Conservation (phyloP, 2,888 invertebrate species). For the Alloscopus bannaensis region DNA sequence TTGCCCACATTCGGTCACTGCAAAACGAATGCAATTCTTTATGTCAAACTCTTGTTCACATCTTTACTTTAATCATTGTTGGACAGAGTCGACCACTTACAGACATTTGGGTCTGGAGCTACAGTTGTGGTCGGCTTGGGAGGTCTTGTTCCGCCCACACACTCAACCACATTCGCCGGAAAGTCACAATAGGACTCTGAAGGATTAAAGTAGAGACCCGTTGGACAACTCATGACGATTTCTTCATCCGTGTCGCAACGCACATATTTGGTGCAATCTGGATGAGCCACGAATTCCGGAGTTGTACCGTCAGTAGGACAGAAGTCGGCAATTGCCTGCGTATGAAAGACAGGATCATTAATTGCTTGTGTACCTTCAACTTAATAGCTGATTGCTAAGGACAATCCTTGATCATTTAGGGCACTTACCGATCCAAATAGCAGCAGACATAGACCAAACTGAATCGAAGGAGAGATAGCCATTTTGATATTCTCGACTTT, state of each 20-base stretch:
- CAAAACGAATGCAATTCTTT: not conserved
- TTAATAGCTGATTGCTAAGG: too few species aligned
- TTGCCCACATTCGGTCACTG: conserved; percentile 18
- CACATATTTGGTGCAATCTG: conserved; percentile 37
- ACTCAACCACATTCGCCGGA: not conserved
- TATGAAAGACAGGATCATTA: too few species aligned
- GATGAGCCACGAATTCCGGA: conserved; percentile 24
- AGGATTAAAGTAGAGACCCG: conserved; percentile 33
- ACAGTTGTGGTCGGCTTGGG: not conserved
- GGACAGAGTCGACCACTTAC: not conserved
- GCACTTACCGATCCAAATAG: too few species aligned
- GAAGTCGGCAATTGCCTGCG: too few species aligned
- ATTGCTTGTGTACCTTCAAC: too few species aligned
- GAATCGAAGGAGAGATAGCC: too few species aligned
- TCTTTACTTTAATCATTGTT: too few species aligned
- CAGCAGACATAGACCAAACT: too few species aligned
- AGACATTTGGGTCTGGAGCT: not conserved
- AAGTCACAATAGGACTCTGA: conserved; percentile 38
- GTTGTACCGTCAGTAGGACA: too few species aligned
- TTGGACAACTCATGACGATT: conserved; percentile 27
- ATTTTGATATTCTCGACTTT: too few species aligned
- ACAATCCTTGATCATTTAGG: too few species aligned
- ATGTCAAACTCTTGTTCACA: too few species aligned
- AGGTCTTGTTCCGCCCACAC: conserved; percentile 2
- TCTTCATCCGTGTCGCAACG: conserved; percentile 30